A percentile compares a stretch with the other conserved stretches of the same genome.
Evolutionary conservation across 2,113 vertebrate species (phyloP).

Genomic region (Lanius collurio): DNA sequence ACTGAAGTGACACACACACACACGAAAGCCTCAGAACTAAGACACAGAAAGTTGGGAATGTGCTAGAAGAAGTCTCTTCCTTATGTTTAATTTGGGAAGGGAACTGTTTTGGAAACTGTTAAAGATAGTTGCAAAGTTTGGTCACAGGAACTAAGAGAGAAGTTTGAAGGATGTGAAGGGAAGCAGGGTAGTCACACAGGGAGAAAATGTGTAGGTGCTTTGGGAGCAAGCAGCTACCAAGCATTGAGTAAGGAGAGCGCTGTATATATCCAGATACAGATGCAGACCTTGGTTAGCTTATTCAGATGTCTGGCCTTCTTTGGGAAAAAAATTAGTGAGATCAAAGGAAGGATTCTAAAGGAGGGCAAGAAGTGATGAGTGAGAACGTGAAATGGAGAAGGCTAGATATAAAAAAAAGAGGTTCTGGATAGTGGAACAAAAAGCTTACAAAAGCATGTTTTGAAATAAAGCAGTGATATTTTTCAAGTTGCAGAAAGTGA

Average conservation of each 20-base stretch:
- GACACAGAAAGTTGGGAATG: not conserved
- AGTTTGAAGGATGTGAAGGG: not conserved
- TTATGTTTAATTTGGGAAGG: not conserved
- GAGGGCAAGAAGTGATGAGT: not conserved
- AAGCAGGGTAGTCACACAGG: not conserved
- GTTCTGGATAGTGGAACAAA: not conserved
- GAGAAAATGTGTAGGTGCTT: not conserved
- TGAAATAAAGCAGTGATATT: constrained; percentile 25
- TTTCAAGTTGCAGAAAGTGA: not conserved
- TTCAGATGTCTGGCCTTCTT: not conserved
- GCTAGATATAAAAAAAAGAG: not conserved
- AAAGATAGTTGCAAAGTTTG: not conserved
- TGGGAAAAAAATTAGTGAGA: not conserved
- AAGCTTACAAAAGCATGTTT: not conserved
- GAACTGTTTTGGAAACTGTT: not conserved
- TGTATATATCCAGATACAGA: not conserved
- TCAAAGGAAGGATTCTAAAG: not conserved
- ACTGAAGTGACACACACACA: not conserved
- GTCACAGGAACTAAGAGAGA: not conserved
- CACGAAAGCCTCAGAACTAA: not conserved
- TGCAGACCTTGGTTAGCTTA: not conserved
- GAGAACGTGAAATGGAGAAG: not conserved
- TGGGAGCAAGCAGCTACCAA: not conserved
- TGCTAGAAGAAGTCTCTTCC: not conserved
- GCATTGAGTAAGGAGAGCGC: not conserved